A percentile compares a stretch with the other conserved stretches of the same genome.
phyloP scores from a whole-genome alignment of 2,797 vertebrate species.

The Chaetophractus vellerosus region DNA sequence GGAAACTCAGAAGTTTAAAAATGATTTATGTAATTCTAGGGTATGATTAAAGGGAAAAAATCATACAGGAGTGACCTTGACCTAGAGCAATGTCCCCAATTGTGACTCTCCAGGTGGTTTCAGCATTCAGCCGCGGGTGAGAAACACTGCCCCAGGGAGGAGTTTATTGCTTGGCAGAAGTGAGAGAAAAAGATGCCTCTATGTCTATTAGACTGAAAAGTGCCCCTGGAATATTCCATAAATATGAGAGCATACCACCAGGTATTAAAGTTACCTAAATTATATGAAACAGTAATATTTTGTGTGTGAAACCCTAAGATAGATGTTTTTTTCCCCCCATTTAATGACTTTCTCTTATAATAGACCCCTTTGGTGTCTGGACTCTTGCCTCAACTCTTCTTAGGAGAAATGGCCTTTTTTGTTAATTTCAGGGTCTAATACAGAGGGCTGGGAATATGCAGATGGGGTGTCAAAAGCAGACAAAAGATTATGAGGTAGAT shows the following conservation, averaged over 20 bases:
- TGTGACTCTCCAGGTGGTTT: rapidly evolving
- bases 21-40: neutral
- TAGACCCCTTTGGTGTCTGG: rapidly evolving
- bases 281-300: neutral
- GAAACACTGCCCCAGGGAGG: neutral
- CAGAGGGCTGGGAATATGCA: neutral
- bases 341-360: neutral
- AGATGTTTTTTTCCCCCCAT: neutral
- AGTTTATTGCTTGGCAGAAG: neutral
- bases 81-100: neutral
- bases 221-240: neutral
- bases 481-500: neutral
- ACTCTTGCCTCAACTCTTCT: neutral
- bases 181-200: neutral
- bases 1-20: neutral
- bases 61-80: neutral
- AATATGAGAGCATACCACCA: neutral
- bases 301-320: neutral
- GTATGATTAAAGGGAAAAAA: neutral
- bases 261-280: neutral
- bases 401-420: neutral
- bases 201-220: neutral
- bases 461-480: neutral
- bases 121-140: rapidly evolving
- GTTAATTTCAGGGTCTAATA: neutral